Conservation (phyloP, 2,797 vertebrate genomes). For the Semaprochilodus insignis region DNA sequence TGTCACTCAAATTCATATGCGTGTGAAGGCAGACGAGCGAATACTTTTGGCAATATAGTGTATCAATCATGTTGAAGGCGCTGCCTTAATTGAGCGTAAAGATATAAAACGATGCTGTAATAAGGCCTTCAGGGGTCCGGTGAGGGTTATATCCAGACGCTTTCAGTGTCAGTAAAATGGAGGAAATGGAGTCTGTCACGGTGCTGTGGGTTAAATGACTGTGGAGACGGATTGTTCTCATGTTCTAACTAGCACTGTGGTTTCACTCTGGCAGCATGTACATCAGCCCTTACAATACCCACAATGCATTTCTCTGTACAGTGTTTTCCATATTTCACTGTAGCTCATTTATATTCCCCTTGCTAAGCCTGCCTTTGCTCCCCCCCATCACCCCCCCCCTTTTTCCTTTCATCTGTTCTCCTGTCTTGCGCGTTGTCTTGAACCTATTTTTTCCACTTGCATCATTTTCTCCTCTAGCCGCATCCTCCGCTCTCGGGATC, state of each 20-base stretch:
- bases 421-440: background rate
- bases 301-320: background rate
- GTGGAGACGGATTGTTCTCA: background rate
- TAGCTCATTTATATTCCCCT: constrained; percentile 9
- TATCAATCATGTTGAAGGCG: no score
- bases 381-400: constrained; percentile 34
- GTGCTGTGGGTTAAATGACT: background rate
- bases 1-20: no score
- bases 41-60: no score
- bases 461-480: constrained; percentile 24
- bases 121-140: background rate
- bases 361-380: constrained; percentile 19
- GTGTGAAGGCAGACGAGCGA: no score
- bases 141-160: background rate
- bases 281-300: background rate
- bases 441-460: constrained; percentile 26
- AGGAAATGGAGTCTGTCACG: background rate
- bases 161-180: background rate
- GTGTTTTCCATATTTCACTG: background rate
- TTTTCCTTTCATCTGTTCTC: constrained; percentile 41
- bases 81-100: background rate
- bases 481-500: constrained; percentile 13
- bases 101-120: background rate
- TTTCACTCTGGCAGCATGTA: background rate
- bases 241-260: background rate